Conservation (phyloP, 1,140 invertebrate genomes). For the Diprion similis region DNA sequence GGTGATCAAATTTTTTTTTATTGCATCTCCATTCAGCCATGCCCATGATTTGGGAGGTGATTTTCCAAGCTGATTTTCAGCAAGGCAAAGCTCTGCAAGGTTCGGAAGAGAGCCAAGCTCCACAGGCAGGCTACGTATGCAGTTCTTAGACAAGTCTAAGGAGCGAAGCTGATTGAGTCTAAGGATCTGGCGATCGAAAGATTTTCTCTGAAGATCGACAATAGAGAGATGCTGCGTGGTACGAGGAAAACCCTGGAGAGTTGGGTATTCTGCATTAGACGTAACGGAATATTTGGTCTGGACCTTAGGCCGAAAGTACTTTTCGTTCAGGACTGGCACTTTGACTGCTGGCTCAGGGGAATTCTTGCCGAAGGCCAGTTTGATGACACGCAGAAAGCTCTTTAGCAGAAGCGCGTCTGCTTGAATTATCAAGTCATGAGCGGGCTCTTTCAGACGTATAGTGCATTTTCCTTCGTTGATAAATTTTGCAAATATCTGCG, state of each 20-base stretch:
- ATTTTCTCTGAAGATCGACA: constrained; percentile 65
- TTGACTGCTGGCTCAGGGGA: constrained; percentile 52
- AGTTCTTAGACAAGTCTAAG: constrained; percentile 81
- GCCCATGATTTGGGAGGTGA: constrained; percentile 64
- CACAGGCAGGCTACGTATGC: constrained; percentile 73
- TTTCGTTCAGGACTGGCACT: constrained; percentile 61
- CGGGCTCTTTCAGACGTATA: constrained; percentile 72
- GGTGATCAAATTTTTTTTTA: constrained; percentile 61
- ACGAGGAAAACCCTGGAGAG: constrained; percentile 71
- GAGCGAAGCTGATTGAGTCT: constrained; percentile 68
- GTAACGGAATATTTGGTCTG: constrained; percentile 68
- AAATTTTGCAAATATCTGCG: constrained; percentile 72
- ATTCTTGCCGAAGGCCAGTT: constrained; percentile 68
- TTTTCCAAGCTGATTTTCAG: constrained; percentile 73
- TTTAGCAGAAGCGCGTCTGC: constrained; percentile 71
- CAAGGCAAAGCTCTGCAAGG: constrained; percentile 73
- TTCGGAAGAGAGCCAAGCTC: constrained; percentile 73
- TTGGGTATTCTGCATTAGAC: constrained; percentile 70
- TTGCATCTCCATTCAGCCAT: constrained; percentile 67
- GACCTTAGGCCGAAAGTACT: constrained; percentile 56
- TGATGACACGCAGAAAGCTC: constrained; percentile 71
- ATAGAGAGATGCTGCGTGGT: constrained; percentile 67
- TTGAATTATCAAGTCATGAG: constrained; percentile 74
- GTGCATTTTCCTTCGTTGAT: constrained; percentile 77
- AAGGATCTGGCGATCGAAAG: constrained; percentile 73